Conservation (phyloP, 2,888 invertebrate genomes). For the Flexamia atlantica region DNA sequence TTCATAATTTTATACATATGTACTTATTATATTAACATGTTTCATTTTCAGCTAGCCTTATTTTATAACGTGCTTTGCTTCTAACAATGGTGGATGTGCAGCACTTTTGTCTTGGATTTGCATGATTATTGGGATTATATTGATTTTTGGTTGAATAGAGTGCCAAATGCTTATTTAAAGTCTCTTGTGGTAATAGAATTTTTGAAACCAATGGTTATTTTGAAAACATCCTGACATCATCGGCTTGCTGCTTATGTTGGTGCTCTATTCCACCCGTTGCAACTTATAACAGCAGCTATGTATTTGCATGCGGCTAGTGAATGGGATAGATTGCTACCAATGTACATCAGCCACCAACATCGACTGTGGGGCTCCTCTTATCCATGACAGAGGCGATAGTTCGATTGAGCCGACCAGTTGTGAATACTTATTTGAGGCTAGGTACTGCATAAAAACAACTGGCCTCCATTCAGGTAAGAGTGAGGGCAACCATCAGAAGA, state of each 20-base stretch:
- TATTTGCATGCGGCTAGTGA: slow-evolving; percentile 67
- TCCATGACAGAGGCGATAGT: slow-evolving; percentile 77
- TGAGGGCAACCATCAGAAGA: background rate
- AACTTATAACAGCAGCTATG: background rate
- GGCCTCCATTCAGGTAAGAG: slow-evolving; percentile 72
- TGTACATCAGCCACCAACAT: slow-evolving; percentile 82
- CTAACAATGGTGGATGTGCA: too few species aligned
- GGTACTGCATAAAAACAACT: slow-evolving; percentile 90
- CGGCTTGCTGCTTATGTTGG: background rate
- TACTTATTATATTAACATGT: background rate
- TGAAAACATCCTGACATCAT: background rate
- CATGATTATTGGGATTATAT: background rate
- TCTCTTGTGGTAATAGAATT: background rate
- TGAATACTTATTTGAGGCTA: slow-evolving; percentile 86
- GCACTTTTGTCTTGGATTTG: background rate
- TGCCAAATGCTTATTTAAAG: background rate
- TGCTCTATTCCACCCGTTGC: background rate
- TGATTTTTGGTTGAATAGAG: background rate
- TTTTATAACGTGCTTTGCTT: background rate
- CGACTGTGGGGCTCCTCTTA: slow-evolving; percentile 83
- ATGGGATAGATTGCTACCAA: slow-evolving; percentile 82
- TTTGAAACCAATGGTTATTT: background rate
- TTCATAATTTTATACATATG: too few species aligned
- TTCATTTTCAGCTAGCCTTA: background rate
- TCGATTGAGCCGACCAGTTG: slow-evolving; percentile 80